Evolutionary conservation across 2,888 invertebrate genomes (phyloP).

Genomic region (Apomyelois bistriatella): DNA sequence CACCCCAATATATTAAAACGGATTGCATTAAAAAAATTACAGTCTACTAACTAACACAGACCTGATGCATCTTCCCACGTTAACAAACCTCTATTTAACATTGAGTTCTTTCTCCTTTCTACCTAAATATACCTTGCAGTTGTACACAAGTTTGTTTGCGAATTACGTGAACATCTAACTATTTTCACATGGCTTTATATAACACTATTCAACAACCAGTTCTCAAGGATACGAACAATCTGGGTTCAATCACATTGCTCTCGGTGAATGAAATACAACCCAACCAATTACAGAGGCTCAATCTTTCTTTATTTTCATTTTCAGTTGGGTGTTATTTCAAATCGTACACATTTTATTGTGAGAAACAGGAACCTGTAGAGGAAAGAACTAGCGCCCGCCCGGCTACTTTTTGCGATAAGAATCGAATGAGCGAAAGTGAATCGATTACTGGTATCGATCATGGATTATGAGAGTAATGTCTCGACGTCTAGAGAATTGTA

Average conservation of each 20-base stretch:
- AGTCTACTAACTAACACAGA: too few relatives aligned
- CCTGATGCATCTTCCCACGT: too few relatives aligned
- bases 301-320: conserved; percentile 21
- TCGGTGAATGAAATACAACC: conserved; percentile 66
- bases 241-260: conserved; percentile 67
- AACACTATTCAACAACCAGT: conserved; percentile 55
- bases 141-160: not conserved
- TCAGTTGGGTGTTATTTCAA: conserved; percentile 24
- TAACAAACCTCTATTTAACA: not conserved
- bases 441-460: conserved; percentile 53
- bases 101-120: not conserved
- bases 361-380: conserved; percentile 24
- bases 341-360: conserved; percentile 24
- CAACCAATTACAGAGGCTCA: conserved; percentile 34
- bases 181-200: conserved; percentile 46
- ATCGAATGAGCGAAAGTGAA: conserved; percentile 65
- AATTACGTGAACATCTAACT: conserved; percentile 26
- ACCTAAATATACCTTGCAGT: not conserved
- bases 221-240: conserved; percentile 63
- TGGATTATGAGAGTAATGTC: conserved; percentile 38
- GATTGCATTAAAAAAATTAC: too few relatives aligned
- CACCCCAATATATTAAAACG: too few relatives aligned
- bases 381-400: conserved; percentile 32
- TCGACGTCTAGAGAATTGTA: conserved; percentile 24
- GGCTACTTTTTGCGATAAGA: conserved; percentile 58